These are phyloP conservation scores for Cydia strobilella DNA, from an alignment of 1,140 invertebrate genomes.

Conservation along the genomic window DNA sequence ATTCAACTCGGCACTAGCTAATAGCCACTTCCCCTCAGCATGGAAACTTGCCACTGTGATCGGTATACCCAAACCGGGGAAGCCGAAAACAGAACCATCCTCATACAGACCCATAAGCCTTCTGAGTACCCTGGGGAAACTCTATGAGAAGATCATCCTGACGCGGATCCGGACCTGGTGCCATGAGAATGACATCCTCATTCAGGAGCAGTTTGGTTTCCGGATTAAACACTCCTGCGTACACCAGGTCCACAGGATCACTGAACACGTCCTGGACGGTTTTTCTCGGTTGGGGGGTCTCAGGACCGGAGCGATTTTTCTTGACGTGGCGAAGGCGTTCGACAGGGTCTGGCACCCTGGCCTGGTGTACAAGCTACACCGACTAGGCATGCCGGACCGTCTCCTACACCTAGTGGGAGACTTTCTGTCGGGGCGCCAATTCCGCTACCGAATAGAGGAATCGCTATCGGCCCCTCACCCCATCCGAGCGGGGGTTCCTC, in stretches of 20 bases:
- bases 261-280: background rate
- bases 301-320: conserved; percentile 13
- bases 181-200: conserved; percentile 38
- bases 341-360: conserved; percentile 38
- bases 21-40: conserved; percentile 32
- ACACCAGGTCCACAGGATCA: conserved; percentile 50
- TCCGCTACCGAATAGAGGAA: background rate
- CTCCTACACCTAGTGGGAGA: background rate
- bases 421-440: background rate
- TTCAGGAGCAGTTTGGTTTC: conserved; percentile 67
- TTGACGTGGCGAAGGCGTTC: conserved; percentile 39
- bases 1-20: conserved; percentile 81
- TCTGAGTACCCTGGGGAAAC: conserved; percentile 52
- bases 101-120: conserved; percentile 60
- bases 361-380: background rate
- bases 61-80: conserved; percentile 59
- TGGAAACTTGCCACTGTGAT: conserved; percentile 62
- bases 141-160: conserved; percentile 52
- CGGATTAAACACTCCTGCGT: conserved; percentile 51
- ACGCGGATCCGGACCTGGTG: conserved; percentile 37
- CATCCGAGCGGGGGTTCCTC: background rate
- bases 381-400: background rate
- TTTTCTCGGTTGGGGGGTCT: background rate
- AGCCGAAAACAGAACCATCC: conserved; percentile 39
- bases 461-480: background rate